Evolutionary conservation across 2,888 invertebrate species (phyloP).

Genomic region (Dorcus parallelipipedus): DNA sequence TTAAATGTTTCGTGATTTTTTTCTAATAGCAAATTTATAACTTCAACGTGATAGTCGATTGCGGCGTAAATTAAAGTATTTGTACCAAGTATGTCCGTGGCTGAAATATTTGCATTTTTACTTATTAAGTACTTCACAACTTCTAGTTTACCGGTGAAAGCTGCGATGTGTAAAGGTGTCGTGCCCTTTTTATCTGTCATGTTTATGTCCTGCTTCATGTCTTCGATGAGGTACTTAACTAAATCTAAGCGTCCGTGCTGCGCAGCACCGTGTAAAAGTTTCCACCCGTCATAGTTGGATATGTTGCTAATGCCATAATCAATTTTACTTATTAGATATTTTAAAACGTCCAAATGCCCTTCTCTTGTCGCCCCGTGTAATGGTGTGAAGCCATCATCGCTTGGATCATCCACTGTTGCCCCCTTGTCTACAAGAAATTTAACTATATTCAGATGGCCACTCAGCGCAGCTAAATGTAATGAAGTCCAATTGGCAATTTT

Average conservation of each 20-base stretch:
- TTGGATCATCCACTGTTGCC: neutral
- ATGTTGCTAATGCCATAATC: too few relatives aligned
- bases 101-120: slow-evolving; percentile 95
- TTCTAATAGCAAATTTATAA: too few relatives aligned
- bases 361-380: neutral
- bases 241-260: too few relatives aligned
- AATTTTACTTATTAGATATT: neutral
- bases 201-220: neutral
- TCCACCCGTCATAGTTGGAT: too few relatives aligned
- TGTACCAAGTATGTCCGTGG: slow-evolving; percentile 95
- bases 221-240: too few relatives aligned
- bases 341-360: neutral
- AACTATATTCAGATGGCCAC: neutral
- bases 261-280: too few relatives aligned
- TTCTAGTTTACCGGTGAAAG: neutral
- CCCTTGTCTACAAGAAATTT: neutral
- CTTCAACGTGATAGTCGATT: too few relatives aligned
- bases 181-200: neutral
- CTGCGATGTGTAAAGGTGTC: neutral
- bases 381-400: neutral
- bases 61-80: slow-evolving; percentile 93
- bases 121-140: neutral
- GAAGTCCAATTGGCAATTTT: neutral
- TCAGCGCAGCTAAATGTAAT: neutral
- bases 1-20: too few relatives aligned